Percentiles rank a stretch among this genome's conserved stretches.
phyloP scores from a whole-genome alignment of 2,797 vertebrate species.

The Anolis apletophallus region DNA sequence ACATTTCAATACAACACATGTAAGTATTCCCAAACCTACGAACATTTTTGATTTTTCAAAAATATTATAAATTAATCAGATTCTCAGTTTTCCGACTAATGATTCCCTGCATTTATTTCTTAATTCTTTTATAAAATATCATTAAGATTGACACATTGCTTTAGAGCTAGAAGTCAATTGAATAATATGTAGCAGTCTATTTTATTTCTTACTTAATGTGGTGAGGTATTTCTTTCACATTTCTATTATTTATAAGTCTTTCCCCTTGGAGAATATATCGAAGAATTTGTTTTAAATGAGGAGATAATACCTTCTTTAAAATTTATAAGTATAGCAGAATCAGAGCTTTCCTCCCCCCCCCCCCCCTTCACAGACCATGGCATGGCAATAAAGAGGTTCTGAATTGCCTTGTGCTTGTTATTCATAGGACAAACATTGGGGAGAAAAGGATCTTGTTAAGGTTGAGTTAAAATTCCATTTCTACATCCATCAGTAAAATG shows the following conservation, averaged over 20 bases:
- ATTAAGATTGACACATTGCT: slow-evolving; percentile 81
- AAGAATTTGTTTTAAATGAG: slow-evolving; percentile 81
- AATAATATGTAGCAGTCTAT: slow-evolving; percentile 84
- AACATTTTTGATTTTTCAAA: slow-evolving; percentile 73
- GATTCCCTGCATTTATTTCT: slow-evolving; percentile 77
- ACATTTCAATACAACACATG: slow-evolving; percentile 77
- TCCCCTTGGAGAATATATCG: slow-evolving; percentile 78
- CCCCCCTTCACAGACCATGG: slow-evolving; percentile 19
- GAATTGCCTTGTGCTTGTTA: slow-evolving; percentile 63
- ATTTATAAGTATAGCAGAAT: slow-evolving; percentile 78
- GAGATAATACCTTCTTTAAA: slow-evolving; percentile 82
- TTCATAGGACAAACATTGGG: slow-evolving; percentile 64
- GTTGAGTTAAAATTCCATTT: slow-evolving; percentile 64
- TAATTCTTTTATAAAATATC: slow-evolving; percentile 79
- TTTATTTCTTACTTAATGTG: slow-evolving; percentile 83
- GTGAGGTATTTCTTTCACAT: slow-evolving; percentile 69
- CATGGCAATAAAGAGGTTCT: slow-evolving; percentile 64
- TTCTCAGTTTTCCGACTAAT: slow-evolving; percentile 81
- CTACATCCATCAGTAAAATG: slow-evolving; percentile 40
- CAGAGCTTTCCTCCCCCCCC: slow-evolving; percentile 47
- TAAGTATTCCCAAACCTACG: slow-evolving; percentile 77
- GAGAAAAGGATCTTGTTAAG: slow-evolving; percentile 62
- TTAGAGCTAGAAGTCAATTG: slow-evolving; percentile 81
- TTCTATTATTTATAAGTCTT: slow-evolving; percentile 83
- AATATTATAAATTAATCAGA: slow-evolving; percentile 84